Conservation (phyloP, 2,113 vertebrate genomes). For the Mustela nigripes region DNA sequence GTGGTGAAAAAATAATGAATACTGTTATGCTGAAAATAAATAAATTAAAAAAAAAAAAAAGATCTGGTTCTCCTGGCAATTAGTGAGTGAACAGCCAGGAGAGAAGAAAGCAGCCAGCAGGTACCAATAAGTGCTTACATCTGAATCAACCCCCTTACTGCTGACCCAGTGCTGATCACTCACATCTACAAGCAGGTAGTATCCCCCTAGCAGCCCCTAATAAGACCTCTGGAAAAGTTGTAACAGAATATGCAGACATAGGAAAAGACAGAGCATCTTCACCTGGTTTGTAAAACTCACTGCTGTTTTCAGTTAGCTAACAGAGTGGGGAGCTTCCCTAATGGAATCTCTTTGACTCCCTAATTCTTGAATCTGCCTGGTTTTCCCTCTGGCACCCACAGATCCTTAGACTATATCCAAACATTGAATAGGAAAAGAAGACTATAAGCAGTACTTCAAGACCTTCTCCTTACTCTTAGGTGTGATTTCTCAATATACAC, state of each 20-base stretch:
- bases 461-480: no score
- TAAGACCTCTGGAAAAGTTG: background rate
- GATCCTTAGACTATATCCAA: background rate
- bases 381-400: background rate
- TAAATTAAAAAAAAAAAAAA: background rate
- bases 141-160: background rate
- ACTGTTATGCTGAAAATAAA: no score
- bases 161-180: background rate
- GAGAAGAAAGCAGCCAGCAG: background rate
- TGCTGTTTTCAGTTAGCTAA: background rate
- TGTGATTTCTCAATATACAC: background rate
- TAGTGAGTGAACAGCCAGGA: background rate
- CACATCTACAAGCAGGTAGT: background rate
- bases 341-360: background rate
- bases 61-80: background rate
- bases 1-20: no score
- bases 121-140: background rate
- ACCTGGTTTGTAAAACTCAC: slow-evolving; percentile 4
- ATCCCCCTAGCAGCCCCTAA: background rate
- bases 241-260: background rate
- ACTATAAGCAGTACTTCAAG: background rate
- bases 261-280: background rate
- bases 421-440: background rate
- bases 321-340: background rate
- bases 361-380: background rate